Base-by-base conservation (phyloP, 92 coral and sea anemone species). In the Zoanthus sansibaricus region DNA sequence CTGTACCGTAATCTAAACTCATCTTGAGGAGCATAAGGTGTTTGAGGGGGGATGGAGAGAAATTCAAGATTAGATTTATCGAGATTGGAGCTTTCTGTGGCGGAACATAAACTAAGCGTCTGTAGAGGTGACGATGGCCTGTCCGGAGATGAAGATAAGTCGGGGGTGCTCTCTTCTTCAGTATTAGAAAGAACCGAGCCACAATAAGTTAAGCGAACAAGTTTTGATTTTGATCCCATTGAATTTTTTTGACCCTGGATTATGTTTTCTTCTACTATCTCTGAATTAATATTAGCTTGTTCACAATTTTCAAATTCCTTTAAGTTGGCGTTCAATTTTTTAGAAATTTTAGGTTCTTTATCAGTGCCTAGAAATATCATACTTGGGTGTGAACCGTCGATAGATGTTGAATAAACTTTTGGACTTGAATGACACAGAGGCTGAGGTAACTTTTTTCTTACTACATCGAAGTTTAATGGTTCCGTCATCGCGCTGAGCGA, bases 1-100 rank as follows among this genome's bases (percentile, higher is more conserved):
- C 92, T 82, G 49, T 92, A 91, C 15, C 98, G 98, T 17, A 86
- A 51, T 56, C 89, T 93, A 77, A 91, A 95, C 42, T 95, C 94
- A 6, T 89, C 91, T 68, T 97, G 99, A 10, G 98, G 98, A 7
- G 98, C 96, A 75, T 97, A 97, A 6, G 99, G 99, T 14, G 98
- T 91, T 59, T 86, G 91, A 2, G 98, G 92, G 20, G 72, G 71
- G 49, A 95, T 88, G 18, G 92, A 83, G 18, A 88, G 91, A 79
- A 73, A 76, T 82, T 96, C 92, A 42, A 93, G 89, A 56, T 77
- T 73, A 0, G 99, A 96, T 61, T 74, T 51, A 7, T 76, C 68
- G 15, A 79, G n/a, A 52, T 87, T 83, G 0, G 93, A 86, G 49
- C 83, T 88, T 46, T 61, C 20, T 52, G 83, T 79, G 4, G 93